A percentile compares a stretch with the other conserved stretches of the same genome.
These are phyloP conservation scores for Adineta ricciae DNA, from an alignment of 2,888 invertebrate genomes.

Conservation along the genomic window DNA sequence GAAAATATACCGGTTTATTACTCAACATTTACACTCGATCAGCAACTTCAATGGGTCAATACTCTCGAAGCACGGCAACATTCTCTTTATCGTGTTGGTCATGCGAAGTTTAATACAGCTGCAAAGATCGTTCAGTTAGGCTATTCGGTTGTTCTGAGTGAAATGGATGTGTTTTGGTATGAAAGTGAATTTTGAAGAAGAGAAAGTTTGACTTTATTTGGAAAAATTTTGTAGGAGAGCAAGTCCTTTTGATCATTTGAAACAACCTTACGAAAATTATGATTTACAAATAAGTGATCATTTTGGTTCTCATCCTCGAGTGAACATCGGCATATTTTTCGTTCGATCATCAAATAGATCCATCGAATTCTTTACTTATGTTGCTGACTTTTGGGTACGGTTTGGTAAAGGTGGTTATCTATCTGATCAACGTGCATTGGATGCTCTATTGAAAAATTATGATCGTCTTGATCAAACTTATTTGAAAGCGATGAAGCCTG, in stretches of 20 bases:
- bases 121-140: not conserved
- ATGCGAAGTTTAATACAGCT: not conserved
- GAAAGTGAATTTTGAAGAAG: not conserved
- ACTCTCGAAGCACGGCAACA: not conserved
- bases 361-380: not conserved
- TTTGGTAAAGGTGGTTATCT: not conserved
- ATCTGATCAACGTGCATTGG: not conserved
- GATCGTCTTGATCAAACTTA: not conserved
- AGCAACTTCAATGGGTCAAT: not conserved
- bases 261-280: not conserved
- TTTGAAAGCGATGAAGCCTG: not conserved
- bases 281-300: constrained; percentile 9
- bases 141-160: not conserved
- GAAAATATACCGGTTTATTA: not conserved
- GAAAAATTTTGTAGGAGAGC: not conserved
- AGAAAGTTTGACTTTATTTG: no score
- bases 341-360: not conserved
- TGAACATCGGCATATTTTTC: not conserved
- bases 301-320: not conserved
- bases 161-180: constrained; percentile 8
- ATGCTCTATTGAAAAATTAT: not conserved
- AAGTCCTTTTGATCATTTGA: not conserved
- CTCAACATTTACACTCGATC: not conserved
- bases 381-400: not conserved
- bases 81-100: not conserved